phyloP scores from a whole-genome alignment of 2,113 vertebrate genomes.

The Chrysochloris asiatica region DNA sequence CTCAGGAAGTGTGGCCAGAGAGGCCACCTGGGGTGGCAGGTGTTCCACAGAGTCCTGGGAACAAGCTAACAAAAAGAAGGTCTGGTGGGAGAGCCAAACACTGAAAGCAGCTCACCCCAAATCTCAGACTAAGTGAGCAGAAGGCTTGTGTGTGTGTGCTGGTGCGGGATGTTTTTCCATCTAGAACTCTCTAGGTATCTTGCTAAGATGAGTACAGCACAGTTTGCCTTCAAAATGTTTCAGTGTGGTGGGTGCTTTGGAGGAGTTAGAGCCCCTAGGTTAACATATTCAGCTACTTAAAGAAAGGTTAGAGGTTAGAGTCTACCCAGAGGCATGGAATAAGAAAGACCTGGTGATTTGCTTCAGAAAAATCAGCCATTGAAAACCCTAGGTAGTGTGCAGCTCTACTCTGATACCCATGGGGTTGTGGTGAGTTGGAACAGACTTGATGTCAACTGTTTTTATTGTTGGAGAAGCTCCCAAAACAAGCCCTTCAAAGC shows the following conservation, averaged over 20 bases:
- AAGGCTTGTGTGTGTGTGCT: not conserved
- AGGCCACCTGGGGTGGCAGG: not conserved
- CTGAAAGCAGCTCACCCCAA: fast-evolving
- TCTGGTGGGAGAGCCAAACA: not conserved
- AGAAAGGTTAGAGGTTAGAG: not conserved
- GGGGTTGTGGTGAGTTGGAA: not conserved
- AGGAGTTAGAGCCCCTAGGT: not conserved
- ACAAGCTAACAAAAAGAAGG: fast-evolving
- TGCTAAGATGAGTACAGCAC: not conserved
- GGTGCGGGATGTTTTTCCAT: not conserved
- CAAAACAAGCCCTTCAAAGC: not conserved
- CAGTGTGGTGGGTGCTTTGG: not conserved
- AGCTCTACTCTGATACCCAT: not conserved
- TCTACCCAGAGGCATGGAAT: not conserved
- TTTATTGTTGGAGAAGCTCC: not conserved
- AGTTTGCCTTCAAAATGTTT: not conserved
- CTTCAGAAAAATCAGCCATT: not conserved
- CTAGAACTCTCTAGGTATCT: not conserved
- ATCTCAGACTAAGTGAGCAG: no score
- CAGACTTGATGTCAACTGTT: not conserved
- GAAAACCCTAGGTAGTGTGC: not conserved
- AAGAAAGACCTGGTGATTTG: not conserved
- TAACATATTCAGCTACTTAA: not conserved
- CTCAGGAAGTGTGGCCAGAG: not conserved
- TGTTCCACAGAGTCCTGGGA: not conserved